These are phyloP conservation scores for Ambastaia sidthimunki DNA, from an alignment of 2,797 vertebrate genomes.

Conservation along the genomic window DNA sequence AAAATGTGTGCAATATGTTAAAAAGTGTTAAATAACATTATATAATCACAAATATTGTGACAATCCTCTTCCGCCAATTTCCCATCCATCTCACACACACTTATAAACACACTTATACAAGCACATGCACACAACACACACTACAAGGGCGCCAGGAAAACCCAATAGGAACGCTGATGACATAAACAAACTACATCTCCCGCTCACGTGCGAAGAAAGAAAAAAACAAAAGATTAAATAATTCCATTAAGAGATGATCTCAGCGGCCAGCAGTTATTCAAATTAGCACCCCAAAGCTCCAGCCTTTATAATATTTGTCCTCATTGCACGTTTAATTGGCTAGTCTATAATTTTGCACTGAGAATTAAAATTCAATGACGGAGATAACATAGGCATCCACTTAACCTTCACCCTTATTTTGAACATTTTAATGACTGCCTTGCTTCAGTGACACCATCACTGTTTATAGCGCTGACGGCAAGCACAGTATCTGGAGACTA, in stretches of 20 bases:
- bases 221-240: not conserved
- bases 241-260: conserved; percentile 37
- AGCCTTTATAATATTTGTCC: conserved; percentile 44
- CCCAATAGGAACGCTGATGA: not conserved
- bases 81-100: not conserved
- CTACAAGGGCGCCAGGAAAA: not conserved
- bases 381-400: conserved; percentile 57
- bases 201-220: conserved; percentile 4
- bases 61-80: not conserved
- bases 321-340: conserved; percentile 54
- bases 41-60: not conserved
- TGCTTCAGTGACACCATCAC: conserved; percentile 52
- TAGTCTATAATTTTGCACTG: conserved; percentile 55
- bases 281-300: conserved; percentile 36
- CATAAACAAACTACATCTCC: not conserved
- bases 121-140: not conserved
- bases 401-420: conserved; percentile 63
- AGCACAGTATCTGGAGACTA: conserved; percentile 57
- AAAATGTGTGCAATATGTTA: conserved; percentile 16
- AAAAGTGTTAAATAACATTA: not conserved
- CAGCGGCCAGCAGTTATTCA: conserved; percentile 41
- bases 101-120: not conserved
- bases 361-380: conserved; percentile 63
- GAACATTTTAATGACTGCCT: conserved; percentile 58
- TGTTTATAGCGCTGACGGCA: conserved; percentile 57